phyloP scores from a whole-genome alignment of 1,140 invertebrate species.

The Sitodiplosis mosellana region DNA sequence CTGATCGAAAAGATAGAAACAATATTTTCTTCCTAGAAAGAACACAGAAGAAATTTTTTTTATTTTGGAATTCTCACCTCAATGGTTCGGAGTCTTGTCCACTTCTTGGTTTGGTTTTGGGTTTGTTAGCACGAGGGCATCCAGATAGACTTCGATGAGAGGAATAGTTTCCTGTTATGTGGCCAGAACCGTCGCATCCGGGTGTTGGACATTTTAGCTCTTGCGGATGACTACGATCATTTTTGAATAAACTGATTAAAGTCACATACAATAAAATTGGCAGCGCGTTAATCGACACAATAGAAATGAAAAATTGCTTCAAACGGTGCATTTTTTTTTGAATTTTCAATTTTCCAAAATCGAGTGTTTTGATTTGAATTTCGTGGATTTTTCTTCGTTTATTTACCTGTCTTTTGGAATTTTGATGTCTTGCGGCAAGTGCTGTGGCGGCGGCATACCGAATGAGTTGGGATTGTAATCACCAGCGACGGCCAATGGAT shows the following conservation, averaged over 20 bases:
- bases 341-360: not conserved
- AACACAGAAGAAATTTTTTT: too few species aligned
- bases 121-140: constrained; percentile 75
- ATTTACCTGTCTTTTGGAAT: constrained; percentile 55
- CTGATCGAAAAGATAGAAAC: not conserved
- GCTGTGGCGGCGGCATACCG: constrained; percentile 62
- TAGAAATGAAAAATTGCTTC: not conserved
- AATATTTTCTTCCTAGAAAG: too few species aligned
- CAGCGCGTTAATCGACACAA: not conserved
- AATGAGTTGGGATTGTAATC: constrained; percentile 54
- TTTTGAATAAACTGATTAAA: not conserved
- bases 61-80: constrained; percentile 34
- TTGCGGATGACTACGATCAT: constrained; percentile 44
- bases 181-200: constrained; percentile 71
- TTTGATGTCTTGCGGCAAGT: constrained; percentile 49
- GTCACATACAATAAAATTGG: not conserved
- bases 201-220: constrained; percentile 79
- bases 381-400: too few species aligned
- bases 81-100: constrained; percentile 79
- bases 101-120: constrained; percentile 78
- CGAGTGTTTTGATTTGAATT: not conserved
- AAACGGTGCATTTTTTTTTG: not conserved
- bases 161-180: constrained; percentile 74
- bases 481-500: constrained; percentile 39
- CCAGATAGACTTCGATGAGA: constrained; percentile 71